Percentiles rank a stretch among this genome's conserved stretches.
These are phyloP conservation scores for Actias luna DNA, from an alignment of 2,888 invertebrate genomes.

Conservation along the genomic window DNA sequence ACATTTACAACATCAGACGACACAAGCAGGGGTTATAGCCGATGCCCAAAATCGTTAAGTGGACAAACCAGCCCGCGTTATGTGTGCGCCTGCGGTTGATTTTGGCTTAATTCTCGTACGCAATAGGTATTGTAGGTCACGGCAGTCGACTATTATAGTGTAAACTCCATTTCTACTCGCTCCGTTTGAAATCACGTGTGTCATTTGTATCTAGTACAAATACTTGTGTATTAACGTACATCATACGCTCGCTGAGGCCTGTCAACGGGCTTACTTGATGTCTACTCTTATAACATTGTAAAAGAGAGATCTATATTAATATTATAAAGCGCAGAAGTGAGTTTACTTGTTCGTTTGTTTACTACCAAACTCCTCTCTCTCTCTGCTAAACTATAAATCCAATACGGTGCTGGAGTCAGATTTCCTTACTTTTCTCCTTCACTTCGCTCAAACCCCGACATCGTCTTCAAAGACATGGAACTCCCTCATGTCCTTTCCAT, in stretches of 20 bases:
- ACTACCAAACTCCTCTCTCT: too few relatives aligned
- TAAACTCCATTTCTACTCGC: conserved; percentile 6
- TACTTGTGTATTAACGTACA: background rate
- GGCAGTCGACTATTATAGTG: conserved; percentile 1
- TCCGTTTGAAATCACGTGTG: background rate
- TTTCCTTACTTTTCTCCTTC: too few relatives aligned
- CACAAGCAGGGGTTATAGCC: background rate
- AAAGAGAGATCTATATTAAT: background rate
- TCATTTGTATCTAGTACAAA: background rate
- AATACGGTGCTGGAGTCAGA: too few relatives aligned
- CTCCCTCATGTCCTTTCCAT: too few relatives aligned
- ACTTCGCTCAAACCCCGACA: too few relatives aligned
- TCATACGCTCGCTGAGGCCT: background rate
- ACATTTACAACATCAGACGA: background rate
- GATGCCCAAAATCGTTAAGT: background rate
- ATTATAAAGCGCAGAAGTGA: too few relatives aligned
- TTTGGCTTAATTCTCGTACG: background rate
- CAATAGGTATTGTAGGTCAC: background rate
- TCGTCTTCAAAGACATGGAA: too few relatives aligned
- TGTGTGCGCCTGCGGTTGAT: background rate
- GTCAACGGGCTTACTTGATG: background rate
- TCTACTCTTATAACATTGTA: background rate
- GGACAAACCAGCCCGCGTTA: background rate
- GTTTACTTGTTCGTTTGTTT: too few relatives aligned
- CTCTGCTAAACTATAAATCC: too few relatives aligned